These are phyloP conservation scores for Baccha elongata DNA, from an alignment of 2,888 invertebrate species.

Conservation along the genomic window DNA sequence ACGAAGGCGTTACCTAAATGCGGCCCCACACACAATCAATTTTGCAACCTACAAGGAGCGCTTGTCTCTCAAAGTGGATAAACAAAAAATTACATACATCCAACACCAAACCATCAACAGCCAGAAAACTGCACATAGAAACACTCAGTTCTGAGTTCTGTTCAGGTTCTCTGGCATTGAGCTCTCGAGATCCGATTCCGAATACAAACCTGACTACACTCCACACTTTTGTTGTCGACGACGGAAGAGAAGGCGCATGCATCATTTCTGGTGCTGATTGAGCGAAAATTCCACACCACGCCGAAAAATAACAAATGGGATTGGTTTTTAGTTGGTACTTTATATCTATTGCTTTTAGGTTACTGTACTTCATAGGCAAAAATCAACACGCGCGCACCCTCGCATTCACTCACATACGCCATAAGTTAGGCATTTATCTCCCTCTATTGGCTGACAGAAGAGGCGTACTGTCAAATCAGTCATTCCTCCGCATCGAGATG, in stretches of 20 bases:
- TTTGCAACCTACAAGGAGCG: constrained; percentile 73
- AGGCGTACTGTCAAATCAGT: constrained; percentile 82
- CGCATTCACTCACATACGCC: constrained; percentile 72
- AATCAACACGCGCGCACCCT: constrained; percentile 73
- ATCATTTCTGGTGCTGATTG: constrained; percentile 73
- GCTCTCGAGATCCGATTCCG: constrained; percentile 23
- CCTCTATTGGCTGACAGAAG: constrained; percentile 79
- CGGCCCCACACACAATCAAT: constrained; percentile 74
- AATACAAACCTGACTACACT: constrained; percentile 22
- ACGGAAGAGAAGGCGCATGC: constrained; percentile 72
- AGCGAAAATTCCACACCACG: constrained; percentile 73
- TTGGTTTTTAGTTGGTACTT: constrained; percentile 80
- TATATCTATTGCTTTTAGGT: constrained; percentile 70
- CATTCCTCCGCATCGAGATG: constrained; percentile 78
- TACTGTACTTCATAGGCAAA: constrained; percentile 63
- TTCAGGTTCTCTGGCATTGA: too few species aligned
- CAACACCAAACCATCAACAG: constrained; percentile 64
- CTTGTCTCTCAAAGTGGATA: constrained; percentile 69
- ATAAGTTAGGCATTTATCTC: constrained; percentile 73
- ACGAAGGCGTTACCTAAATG: constrained; percentile 75
- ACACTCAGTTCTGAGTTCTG: constrained; percentile 3
- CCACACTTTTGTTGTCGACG: constrained; percentile 33
- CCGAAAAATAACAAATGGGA: constrained; percentile 82
- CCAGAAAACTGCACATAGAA: constrained; percentile 35
- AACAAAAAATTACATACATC: constrained; percentile 20